phyloP scores from a whole-genome alignment of 2,888 invertebrate species.

The Erebia aethiops region DNA sequence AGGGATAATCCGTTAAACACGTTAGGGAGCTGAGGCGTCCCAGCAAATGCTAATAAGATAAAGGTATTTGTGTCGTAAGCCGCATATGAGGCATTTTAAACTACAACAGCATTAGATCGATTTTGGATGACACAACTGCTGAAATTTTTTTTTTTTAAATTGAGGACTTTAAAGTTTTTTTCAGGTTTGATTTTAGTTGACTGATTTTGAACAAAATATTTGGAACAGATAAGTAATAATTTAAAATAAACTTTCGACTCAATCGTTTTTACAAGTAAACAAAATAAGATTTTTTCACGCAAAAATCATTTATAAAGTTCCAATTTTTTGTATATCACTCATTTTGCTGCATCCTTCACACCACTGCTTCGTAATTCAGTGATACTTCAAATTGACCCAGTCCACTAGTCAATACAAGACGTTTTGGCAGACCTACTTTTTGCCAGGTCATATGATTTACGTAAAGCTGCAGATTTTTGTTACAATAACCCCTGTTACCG shows the following conservation, averaged over 20 bases:
- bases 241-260: no score
- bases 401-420: conserved; percentile 6
- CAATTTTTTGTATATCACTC: background rate
- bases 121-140: conserved; percentile 25
- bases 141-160: background rate
- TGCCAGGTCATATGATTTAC: conserved; percentile 21
- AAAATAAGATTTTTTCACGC: no score
- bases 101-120: conserved; percentile 9
- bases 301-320: no score
- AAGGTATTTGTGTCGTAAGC: conserved; percentile 35
- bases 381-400: conserved; percentile 8
- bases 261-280: no score
- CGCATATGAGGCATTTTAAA: conserved; percentile 32
- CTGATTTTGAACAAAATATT: background rate
- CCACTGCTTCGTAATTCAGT: background rate
- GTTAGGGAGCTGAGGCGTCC: conserved; percentile 31
- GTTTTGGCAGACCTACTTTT: conserved; percentile 30
- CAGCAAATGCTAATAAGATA: conserved; percentile 38
- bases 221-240: background rate
- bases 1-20: conserved; percentile 35
- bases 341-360: background rate
- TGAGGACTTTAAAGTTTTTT: background rate
- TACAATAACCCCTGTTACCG: conserved; percentile 12
- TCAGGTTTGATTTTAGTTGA: background rate
- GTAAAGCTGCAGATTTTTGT: conserved; percentile 22